A percentile compares a stretch with the other conserved stretches of the same genome.
These are phyloP conservation scores for Bombus superbus DNA, from an alignment of 1,140 invertebrate genomes.

Conservation along the genomic window DNA sequence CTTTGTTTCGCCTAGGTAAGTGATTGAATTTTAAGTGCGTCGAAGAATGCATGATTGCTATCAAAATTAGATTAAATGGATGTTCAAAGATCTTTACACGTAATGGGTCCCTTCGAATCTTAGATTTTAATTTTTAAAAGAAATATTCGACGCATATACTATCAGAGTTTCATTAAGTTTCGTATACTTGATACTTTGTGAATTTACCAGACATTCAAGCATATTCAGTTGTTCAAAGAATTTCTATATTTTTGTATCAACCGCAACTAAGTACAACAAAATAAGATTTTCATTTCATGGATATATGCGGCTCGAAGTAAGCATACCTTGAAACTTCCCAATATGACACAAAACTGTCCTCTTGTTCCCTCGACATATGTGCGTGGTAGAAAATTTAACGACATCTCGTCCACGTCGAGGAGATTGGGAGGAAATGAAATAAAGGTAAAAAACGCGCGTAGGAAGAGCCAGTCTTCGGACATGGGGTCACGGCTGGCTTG, in stretches of 20 bases:
- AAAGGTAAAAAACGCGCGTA: conserved; percentile 33
- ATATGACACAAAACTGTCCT: conserved; percentile 18
- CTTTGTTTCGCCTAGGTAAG: not conserved
- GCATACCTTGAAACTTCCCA: not conserved
- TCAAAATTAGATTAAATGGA: not conserved
- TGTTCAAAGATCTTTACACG: not conserved
- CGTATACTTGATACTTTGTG: too few species aligned
- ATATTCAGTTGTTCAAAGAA: too few species aligned
- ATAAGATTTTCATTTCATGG: not conserved
- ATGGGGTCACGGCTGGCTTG: conserved; percentile 72
- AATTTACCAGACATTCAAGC: too few species aligned
- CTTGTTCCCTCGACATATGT: not conserved
- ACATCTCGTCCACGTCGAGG: not conserved
- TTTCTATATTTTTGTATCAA: not conserved
- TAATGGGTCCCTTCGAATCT: not conserved
- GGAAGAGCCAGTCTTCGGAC: conserved; percentile 68
- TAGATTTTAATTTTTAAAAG: not conserved
- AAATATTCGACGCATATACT: not conserved
- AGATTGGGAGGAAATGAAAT: conserved; percentile 26
- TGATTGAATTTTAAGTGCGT: not conserved
- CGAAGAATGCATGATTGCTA: not conserved
- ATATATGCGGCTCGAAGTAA: not conserved
- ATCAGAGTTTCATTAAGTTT: not conserved
- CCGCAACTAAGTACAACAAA: not conserved
- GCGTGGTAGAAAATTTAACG: conserved; percentile 21